Percentiles rank a stretch among this genome's conserved stretches.
phyloP scores from a whole-genome alignment of 2,113 vertebrate genomes.

The Eulacestoma nigropectus region DNA sequence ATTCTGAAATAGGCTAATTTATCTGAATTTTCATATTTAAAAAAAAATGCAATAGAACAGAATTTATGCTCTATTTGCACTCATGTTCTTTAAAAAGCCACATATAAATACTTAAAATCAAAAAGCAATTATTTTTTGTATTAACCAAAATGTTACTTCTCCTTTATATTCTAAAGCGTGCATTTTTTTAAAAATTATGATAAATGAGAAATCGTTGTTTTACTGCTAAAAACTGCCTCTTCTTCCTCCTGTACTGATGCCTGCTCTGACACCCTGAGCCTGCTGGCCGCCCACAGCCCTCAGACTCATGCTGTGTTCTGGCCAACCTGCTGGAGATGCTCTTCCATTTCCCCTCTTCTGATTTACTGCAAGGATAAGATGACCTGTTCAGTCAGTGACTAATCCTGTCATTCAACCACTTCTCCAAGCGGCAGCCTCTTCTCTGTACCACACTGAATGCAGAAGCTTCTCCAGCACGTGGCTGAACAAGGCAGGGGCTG shows the following conservation, averaged over 20 bases:
- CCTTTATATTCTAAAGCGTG: neutral
- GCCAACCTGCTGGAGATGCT: neutral
- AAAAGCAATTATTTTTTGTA: neutral
- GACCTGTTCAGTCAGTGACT: neutral
- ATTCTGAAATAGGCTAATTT: neutral
- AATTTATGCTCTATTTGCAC: neutral
- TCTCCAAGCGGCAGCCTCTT: neutral
- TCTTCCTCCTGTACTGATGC: neutral
- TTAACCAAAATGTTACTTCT: neutral
- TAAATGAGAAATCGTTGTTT: neutral
- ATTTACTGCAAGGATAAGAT: neutral
- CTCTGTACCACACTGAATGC: neutral
- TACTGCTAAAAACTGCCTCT: neutral
- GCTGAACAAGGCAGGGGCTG: neutral
- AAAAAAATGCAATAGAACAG: neutral
- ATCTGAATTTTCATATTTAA: neutral
- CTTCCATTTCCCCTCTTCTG: neutral
- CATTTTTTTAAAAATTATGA: neutral
- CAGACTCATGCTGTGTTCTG: rapidly evolving
- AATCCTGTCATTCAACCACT: neutral
- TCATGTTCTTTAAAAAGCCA: neutral
- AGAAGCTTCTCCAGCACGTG: neutral
- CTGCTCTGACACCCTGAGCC: neutral
- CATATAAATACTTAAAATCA: neutral
- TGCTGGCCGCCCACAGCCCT: neutral